Evolutionary conservation across 1,140 invertebrate species (phyloP).

Genomic region (Calliphora vicina): DNA sequence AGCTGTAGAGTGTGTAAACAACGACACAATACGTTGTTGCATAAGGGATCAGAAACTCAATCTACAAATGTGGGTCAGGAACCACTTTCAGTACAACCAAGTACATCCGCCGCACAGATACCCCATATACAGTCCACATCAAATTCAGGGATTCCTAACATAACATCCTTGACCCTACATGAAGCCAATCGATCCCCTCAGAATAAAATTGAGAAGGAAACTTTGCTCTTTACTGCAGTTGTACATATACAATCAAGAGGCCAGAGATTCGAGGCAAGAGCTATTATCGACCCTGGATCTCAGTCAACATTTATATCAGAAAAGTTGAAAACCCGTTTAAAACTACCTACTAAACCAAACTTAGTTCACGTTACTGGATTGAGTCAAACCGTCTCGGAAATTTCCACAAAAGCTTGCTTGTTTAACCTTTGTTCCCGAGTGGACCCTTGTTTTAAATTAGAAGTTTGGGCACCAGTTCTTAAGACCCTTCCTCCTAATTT

Average conservation of each 20-base stretch:
- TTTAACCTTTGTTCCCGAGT: background rate
- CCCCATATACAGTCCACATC: background rate
- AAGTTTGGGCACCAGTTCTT: background rate
- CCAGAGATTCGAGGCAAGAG: background rate
- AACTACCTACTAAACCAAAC: background rate
- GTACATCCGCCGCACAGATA: too few species aligned
- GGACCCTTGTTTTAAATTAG: too few species aligned
- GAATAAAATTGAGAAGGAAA: background rate
- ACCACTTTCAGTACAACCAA: too few species aligned
- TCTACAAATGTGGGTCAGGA: too few species aligned
- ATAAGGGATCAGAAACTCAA: too few species aligned
- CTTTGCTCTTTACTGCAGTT: background rate
- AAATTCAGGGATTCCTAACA: background rate
- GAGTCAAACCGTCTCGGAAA: background rate
- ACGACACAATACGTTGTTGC: too few species aligned
- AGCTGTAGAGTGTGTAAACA: too few species aligned
- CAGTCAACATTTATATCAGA: too few species aligned
- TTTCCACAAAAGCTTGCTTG: background rate
- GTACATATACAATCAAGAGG: background rate
- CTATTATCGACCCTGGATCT: background rate
- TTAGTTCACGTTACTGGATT: background rate
- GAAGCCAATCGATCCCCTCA: background rate
- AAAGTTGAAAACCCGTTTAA: background rate
- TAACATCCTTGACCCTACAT: background rate
- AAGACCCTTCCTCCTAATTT: slow-evolving; percentile 3